These are phyloP conservation scores for Sericinus montela DNA, from an alignment of 2,888 invertebrate genomes.

Conservation along the genomic window DNA sequence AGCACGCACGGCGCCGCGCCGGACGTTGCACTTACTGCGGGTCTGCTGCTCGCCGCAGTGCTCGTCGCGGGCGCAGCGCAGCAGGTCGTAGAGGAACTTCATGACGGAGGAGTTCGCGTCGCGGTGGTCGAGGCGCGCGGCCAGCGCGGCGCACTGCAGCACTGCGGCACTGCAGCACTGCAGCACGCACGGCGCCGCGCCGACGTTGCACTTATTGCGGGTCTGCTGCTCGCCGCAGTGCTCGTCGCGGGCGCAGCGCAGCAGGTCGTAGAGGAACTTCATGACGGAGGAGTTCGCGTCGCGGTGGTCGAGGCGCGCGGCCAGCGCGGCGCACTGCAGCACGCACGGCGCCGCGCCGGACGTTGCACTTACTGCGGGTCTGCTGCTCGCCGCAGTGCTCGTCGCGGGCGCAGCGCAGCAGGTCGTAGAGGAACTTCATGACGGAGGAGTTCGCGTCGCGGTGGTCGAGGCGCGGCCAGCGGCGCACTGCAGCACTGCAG, in stretches of 20 bases:
- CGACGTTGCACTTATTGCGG: slow-evolving; percentile 31
- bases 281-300: slow-evolving; percentile 97
- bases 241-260: slow-evolving; percentile 78
- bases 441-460: slow-evolving; percentile 97
- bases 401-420: slow-evolving; percentile 82
- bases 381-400: slow-evolving; percentile 28
- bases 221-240: slow-evolving; percentile 30
- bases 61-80: slow-evolving; percentile 78
- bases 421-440: slow-evolving; percentile 96
- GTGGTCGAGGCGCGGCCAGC: slow-evolving; percentile 96
- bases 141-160: slow-evolving; percentile 90
- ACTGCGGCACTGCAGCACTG: slow-evolving; percentile 88
- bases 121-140: slow-evolving; percentile 94
- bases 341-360: slow-evolving; percentile 85
- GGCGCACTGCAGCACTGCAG: no score
- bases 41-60: slow-evolving; percentile 30
- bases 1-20: slow-evolving; percentile 86
- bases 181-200: slow-evolving; percentile 90
- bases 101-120: slow-evolving; percentile 97
- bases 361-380: slow-evolving; percentile 33
- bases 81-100: slow-evolving; percentile 95
- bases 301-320: slow-evolving; percentile 95
- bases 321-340: slow-evolving; percentile 90
- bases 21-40: slow-evolving; percentile 43
- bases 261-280: slow-evolving; percentile 95